Percentiles rank a stretch among this genome's conserved stretches.
Conservation (phyloP, 2,797 vertebrate species). For the Aselliscus stoliczkanus region DNA sequence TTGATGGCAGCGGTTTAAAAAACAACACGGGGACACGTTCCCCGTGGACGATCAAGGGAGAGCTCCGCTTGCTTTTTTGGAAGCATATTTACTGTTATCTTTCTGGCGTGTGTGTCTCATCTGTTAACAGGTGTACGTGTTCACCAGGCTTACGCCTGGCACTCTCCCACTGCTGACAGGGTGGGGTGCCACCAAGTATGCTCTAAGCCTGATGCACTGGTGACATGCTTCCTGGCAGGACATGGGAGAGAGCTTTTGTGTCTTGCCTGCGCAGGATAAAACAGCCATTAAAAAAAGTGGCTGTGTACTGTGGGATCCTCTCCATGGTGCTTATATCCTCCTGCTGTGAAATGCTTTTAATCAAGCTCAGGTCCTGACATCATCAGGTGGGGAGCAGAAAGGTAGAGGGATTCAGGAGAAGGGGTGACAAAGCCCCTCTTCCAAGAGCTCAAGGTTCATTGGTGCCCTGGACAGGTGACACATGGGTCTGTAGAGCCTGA, state of each 20-base stretch:
- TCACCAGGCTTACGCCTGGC: neutral
- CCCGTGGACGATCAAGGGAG: neutral
- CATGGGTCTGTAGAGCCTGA: accelerated
- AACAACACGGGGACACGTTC: accelerated
- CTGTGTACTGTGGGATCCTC: neutral
- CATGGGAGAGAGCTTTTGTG: neutral
- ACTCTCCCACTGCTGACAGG: too few species aligned
- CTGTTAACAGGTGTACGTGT: neutral
- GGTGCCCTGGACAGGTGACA: neutral
- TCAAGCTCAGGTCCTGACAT: neutral
- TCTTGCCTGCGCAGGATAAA: neutral
- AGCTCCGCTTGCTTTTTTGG: slow-evolving; percentile 1
- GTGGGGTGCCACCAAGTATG: too few species aligned
- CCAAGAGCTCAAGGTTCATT: neutral
- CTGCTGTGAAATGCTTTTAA: neutral
- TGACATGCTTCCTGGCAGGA: neutral
- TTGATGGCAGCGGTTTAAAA: neutral
- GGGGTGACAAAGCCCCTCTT: neutral
- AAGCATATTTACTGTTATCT: neutral
- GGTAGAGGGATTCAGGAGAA: neutral
- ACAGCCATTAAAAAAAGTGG: neutral
- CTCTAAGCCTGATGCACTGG: neutral
- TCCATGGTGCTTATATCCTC: neutral
- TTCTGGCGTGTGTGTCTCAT: neutral
- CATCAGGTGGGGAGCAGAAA: neutral